Conservation (phyloP, 2,888 invertebrate species). For the Anodontia alba region DNA sequence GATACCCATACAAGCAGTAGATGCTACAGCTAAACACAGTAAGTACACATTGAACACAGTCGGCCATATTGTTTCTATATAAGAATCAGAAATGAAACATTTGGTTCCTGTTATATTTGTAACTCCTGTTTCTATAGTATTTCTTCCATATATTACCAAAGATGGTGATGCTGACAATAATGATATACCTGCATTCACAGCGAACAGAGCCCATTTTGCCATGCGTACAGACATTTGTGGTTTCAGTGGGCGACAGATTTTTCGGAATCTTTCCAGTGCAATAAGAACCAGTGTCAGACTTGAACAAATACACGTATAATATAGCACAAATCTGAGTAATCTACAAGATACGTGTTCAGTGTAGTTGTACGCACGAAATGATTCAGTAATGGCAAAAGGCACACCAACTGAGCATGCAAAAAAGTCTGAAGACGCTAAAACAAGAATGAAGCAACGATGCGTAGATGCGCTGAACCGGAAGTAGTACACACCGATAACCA, state of each 20-base stretch:
- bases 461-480: constrained; percentile 52
- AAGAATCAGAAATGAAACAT: constrained; percentile 50
- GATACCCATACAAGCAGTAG: constrained; percentile 40
- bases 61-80: constrained; percentile 45
- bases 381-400: constrained; percentile 49
- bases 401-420: constrained; percentile 53
- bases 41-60: constrained; percentile 52
- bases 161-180: constrained; percentile 42
- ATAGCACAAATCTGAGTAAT: constrained; percentile 52
- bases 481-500: constrained; percentile 49
- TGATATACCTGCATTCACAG: constrained; percentile 46
- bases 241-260: constrained; percentile 60
- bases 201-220: constrained; percentile 46
- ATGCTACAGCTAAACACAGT: constrained; percentile 38
- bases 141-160: constrained; percentile 48
- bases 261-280: constrained; percentile 52
- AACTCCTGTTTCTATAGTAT: constrained; percentile 33
- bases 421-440: constrained; percentile 49
- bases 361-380: constrained; percentile 49
- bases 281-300: constrained; percentile 56
- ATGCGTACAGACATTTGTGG: constrained; percentile 42
- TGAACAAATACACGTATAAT: constrained; percentile 52
- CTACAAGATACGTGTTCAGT: constrained; percentile 45
- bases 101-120: constrained; percentile 39
- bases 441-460: constrained; percentile 53